These are phyloP conservation scores for Chrysochloris asiatica DNA, from an alignment of 2,113 vertebrate species.

Conservation along the genomic window DNA sequence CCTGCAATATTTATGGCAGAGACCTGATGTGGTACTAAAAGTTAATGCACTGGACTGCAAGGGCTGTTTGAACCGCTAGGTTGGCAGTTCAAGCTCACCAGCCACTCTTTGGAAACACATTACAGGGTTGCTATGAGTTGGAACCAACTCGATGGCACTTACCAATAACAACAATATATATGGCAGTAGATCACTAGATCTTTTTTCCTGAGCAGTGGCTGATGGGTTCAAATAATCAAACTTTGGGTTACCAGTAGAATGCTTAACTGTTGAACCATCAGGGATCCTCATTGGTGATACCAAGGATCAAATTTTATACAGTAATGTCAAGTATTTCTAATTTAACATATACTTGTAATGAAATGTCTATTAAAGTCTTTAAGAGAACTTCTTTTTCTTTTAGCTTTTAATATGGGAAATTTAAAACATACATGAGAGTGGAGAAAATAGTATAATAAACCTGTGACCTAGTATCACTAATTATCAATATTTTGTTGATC, in stretches of 20 bases:
- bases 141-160: too few relatives aligned
- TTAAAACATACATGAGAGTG: neutral
- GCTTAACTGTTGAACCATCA: neutral
- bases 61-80: too few relatives aligned
- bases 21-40: too few relatives aligned
- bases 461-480: neutral
- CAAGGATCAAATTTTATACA: neutral
- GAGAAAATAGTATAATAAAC: neutral
- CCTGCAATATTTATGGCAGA: too few relatives aligned
- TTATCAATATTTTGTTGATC: neutral
- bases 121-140: too few relatives aligned
- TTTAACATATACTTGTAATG: neutral
- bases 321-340: neutral
- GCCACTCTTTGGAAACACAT: too few relatives aligned
- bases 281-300: neutral
- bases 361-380: neutral
- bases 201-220: too few relatives aligned
- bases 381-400: neutral
- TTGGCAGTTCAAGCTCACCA: too few relatives aligned
- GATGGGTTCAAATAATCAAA: too few relatives aligned
- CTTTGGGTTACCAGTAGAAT: neutral
- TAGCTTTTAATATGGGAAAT: neutral
- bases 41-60: too few relatives aligned
- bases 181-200: too few relatives aligned
- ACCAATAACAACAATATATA: too few relatives aligned